These are phyloP conservation scores for Geotrypetes seraphini DNA, from an alignment of 2,797 vertebrate species.

Conservation along the genomic window DNA sequence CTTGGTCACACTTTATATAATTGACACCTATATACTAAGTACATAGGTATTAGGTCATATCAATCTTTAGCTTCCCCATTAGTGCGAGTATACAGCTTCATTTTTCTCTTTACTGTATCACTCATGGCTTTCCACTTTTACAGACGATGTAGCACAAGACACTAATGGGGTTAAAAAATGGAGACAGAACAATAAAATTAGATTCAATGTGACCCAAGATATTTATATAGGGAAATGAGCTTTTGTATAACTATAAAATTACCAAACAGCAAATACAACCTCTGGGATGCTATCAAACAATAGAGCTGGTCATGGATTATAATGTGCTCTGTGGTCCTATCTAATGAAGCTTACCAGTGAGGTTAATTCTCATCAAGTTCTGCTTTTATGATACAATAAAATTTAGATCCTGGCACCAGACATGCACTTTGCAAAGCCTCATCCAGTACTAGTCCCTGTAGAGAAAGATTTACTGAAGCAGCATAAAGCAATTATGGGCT, in stretches of 20 bases:
- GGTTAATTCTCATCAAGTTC: conserved; percentile 13
- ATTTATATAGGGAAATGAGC: not conserved
- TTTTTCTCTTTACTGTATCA: too few species aligned
- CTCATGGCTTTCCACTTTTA: too few species aligned
- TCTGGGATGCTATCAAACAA: conserved; percentile 15
- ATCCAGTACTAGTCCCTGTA: not conserved
- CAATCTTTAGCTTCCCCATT: too few species aligned
- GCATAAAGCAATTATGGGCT: conserved; percentile 7
- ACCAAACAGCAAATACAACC: conserved; percentile 18
- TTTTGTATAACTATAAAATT: conserved; percentile 14
- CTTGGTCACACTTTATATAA: too few species aligned
- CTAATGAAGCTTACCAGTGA: conserved; percentile 10
- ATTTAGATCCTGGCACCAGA: not conserved
- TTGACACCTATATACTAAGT: too few species aligned
- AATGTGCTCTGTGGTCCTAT: conserved; percentile 6
- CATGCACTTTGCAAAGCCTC: not conserved
- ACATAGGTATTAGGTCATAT: too few species aligned
- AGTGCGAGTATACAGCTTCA: too few species aligned
- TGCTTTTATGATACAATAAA: conserved; percentile 10
- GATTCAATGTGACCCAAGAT: not conserved
- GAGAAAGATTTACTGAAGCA: not conserved
- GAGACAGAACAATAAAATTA: not conserved
- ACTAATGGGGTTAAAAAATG: not conserved
- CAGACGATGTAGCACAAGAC: too few species aligned
- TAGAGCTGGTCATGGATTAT: conserved; percentile 12